Evolutionary conservation across 2,113 vertebrate species (phyloP).

Genomic region (Stegastes partitus): DNA sequence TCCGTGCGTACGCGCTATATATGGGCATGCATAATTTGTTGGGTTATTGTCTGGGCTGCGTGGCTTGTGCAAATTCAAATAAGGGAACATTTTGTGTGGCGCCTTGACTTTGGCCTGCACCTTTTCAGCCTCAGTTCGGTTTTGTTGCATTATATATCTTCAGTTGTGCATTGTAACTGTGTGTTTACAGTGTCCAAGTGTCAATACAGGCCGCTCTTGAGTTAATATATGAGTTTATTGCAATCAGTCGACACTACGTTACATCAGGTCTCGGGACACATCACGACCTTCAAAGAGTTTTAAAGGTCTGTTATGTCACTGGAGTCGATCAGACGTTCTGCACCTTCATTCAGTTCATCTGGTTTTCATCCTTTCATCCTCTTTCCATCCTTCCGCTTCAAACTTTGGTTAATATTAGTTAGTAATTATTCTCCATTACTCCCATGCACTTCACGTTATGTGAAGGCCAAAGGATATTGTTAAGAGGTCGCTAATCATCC

Average conservation of each 20-base stretch:
- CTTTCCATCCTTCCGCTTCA: constrained; percentile 1
- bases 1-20: background rate
- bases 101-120: background rate
- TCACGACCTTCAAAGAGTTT: background rate
- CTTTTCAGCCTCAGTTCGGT: background rate
- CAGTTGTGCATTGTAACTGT: background rate
- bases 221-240: too few species aligned
- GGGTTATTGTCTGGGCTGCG: background rate
- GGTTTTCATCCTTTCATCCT: background rate
- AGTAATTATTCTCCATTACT: constrained; percentile 35
- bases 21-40: background rate
- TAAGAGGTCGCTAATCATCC: constrained; percentile 35
- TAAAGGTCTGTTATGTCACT: too few species aligned
- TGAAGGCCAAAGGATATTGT: constrained; percentile 39
- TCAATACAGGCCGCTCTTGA: too few species aligned
- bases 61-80: background rate
- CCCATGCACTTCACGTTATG: background rate
- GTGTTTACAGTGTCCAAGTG: background rate
- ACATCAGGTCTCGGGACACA: too few species aligned
- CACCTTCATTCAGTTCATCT: constrained; percentile 6
- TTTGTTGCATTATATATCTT: constrained; percentile 8
- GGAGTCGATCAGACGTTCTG: background rate
- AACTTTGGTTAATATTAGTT: constrained; percentile 26
- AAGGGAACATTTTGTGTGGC: background rate
- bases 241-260: too few species aligned